A percentile compares a stretch with the other conserved stretches of the same genome.
Conservation (phyloP, 2,888 invertebrate species). For the Limnephilus marmoratus region DNA sequence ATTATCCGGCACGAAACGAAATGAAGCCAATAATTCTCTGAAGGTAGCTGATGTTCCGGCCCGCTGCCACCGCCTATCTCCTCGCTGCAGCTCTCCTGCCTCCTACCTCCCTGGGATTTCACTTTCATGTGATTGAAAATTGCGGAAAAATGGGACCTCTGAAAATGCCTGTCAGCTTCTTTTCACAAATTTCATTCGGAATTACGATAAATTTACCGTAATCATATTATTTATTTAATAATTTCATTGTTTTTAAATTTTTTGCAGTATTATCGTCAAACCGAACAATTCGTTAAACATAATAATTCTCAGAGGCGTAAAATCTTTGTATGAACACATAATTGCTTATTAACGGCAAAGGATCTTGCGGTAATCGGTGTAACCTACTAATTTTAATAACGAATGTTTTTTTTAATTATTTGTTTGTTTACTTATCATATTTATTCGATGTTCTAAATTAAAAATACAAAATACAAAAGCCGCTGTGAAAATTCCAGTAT, state of each 20-base stretch:
- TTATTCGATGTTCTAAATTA: not conserved
- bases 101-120: slow-evolving; percentile 15
- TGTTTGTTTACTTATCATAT: not conserved
- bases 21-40: slow-evolving; percentile 62
- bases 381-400: not conserved
- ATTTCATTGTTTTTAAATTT: too few relatives aligned
- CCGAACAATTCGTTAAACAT: too few relatives aligned
- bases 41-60: slow-evolving; percentile 39
- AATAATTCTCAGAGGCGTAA: not conserved
- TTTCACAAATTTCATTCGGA: not conserved
- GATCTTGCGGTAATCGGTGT: not conserved
- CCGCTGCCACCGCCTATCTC: slow-evolving; percentile 20
- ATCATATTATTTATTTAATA: not conserved
- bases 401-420: too few relatives aligned
- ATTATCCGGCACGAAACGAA: slow-evolving; percentile 62
- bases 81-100: slow-evolving; percentile 25
- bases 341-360: not conserved
- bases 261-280: too few relatives aligned
- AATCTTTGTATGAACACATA: not conserved
- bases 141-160: not conserved
- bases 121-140: slow-evolving; percentile 32
- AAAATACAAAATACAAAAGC: slow-evolving; percentile 29
- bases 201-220: not conserved
- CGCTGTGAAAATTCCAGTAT: slow-evolving; percentile 29
- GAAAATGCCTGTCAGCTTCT: not conserved